These are phyloP conservation scores for Zaprionus kolodkinae DNA, from an alignment of 1,140 invertebrate genomes.

Conservation along the genomic window DNA sequence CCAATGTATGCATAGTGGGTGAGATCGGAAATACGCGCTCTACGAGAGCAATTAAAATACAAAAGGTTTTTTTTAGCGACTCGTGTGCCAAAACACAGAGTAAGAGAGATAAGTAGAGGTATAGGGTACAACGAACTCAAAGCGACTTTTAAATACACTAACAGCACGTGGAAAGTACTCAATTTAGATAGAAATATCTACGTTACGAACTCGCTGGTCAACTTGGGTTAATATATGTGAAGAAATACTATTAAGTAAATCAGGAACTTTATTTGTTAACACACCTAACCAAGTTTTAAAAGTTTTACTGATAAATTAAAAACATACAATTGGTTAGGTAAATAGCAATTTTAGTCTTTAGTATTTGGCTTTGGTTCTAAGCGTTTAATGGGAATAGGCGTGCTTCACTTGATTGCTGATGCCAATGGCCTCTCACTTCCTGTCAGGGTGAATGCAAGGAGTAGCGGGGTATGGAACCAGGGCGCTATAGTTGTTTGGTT, in stretches of 20 bases:
- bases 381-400: neutral
- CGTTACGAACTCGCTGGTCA: too few species aligned
- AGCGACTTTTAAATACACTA: slow-evolving; percentile 4
- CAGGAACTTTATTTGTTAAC: neutral
- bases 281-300: too few species aligned
- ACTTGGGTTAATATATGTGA: too few species aligned
- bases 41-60: slow-evolving; percentile 39
- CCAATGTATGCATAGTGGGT: too few species aligned
- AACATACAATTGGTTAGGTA: too few species aligned
- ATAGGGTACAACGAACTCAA: neutral
- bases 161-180: neutral
- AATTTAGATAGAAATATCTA: too few species aligned
- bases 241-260: too few species aligned
- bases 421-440: slow-evolving; percentile 18
- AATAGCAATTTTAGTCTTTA: too few species aligned
- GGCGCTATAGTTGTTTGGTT: slow-evolving; percentile 37
- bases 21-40: neutral
- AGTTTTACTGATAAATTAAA: too few species aligned
- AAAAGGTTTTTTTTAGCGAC: slow-evolving; percentile 56
- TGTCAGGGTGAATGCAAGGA: neutral
- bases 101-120: slow-evolving; percentile 29
- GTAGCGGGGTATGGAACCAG: neutral
- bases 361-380: neutral
- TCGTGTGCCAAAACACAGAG: slow-evolving; percentile 59
- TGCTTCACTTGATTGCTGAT: slow-evolving; percentile 1